Base-by-base conservation (phyloP, 2,888 invertebrate genomes). In the Agrotis puta region DNA sequence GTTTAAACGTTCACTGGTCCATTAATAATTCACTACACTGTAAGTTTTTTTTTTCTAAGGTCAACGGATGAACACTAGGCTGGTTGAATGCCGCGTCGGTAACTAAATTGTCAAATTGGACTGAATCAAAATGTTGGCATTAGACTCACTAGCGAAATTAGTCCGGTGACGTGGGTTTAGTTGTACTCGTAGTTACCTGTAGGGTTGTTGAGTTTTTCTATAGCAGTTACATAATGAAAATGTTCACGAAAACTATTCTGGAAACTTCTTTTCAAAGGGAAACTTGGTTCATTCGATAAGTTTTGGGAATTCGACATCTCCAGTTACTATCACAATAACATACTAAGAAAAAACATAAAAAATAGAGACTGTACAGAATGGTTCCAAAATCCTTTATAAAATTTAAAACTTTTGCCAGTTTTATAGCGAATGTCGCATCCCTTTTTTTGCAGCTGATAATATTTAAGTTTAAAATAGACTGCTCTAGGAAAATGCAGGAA, bases 101-200 rank as follows among this genome's bases (percentile, higher is more conserved):
- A 88, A 94, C 95, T 95, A 89, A 94, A 93, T 92, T 91, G 93
- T 92, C 92, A 92, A 91, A 92, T 91, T 89, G 91, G 87, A 89
- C 91, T 91, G 92, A 91, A 92, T 93, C 91, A 90, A 92, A 91
- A 84, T 86, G 91, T 92, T 95, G 94, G 94, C 94, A 93, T 85
- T 88, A 88, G 83, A 79, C 85, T 62, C 89, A 87, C 89, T 84
- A 82, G 89, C 86, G 87, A 89, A 91, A 91, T 91, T 90, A 90
- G 91, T 92, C 85, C 87, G 83, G 87, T 92, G 93, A 92, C 92
- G 91, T 85, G 79, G 82, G 87, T 79, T 62, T 78, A 64, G 77
- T 76, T 79, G 77, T 85, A 65, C 65, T 76, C 48, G 48, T 48
- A 80, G 82, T 86, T 74, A 87, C 74, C 83, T 81, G 65, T 79